Evolutionary conservation across 2,113 vertebrate genomes (phyloP), one percentile per base, ranked within the genome.

Genomic region (Otocyon megalotis): DNA sequence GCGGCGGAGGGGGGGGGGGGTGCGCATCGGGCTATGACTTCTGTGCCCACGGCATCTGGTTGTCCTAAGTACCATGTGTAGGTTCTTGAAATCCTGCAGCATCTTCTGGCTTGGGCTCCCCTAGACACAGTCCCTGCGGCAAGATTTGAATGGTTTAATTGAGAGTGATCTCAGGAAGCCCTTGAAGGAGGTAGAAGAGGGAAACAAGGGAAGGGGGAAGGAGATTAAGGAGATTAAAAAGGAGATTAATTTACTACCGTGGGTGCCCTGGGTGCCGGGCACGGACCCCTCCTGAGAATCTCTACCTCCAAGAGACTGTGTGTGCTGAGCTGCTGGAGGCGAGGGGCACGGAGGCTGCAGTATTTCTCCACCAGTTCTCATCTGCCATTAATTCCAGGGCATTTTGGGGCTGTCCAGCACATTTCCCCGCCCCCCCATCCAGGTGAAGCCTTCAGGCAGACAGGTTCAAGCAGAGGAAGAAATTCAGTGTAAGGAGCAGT

Each of bases 381-480:
- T 32, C 76, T 32, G 12, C 17, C 76, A 0, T 9, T 56, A 58
- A 2, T 20, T 3, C 28, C 3, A 0, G 5, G 53, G 90, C 53
- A 3, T 13, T 9, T n/a, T 4, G 3, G 65, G 28, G 22, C 22
- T 6, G 6, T 30, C 65, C 65, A 15, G 60, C 48, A 30, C 16
- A 2, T 22, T 54, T 22, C 14, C n/a, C 60, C 67, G 88, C 60
- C 2, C 56, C 65, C n/a, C n/a, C 19, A 8, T 30, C 65, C 35
- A 50, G 28, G 37, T 53, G 4, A 22, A 30, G 0, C 0, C 35
- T n/a, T 26, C 0, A 1, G 63, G 53, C 28, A 2, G 30, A 26
- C 30, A 1, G 9, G 7, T 28, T 4, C 5, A 2, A 60, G 17
- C 20, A 11, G 19, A 22, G 13, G 8, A 30, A 58, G 53, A 72